phyloP scores from a whole-genome alignment of 2,797 vertebrate species.

The Sebastes diaconus region DNA sequence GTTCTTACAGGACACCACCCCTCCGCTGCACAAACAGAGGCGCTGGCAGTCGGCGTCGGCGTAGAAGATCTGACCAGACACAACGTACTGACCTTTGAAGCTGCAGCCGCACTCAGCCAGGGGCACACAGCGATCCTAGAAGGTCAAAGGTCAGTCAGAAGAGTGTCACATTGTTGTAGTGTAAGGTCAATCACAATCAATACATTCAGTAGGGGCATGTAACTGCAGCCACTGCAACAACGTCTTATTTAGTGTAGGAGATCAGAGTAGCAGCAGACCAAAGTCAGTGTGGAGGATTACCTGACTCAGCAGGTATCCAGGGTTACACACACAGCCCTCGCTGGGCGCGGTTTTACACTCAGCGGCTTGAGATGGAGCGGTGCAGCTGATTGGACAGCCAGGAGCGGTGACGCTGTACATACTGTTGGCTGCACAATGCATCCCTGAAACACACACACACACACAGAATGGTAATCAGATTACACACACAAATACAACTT shows the following conservation, averaged over 20 bases:
- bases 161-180: neutral
- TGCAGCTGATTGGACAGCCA: slow-evolving; percentile 30
- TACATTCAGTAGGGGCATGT: too few relatives aligned
- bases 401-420: slow-evolving; percentile 16
- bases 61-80: neutral
- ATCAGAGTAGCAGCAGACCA: neutral
- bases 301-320: slow-evolving; percentile 21
- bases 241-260: too few relatives aligned
- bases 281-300: neutral
- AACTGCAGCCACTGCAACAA: too few relatives aligned
- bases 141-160: neutral
- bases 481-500: neutral
- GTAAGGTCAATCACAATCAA: too few relatives aligned
- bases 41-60: neutral
- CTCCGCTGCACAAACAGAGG: neutral
- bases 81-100: neutral
- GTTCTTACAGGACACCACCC: neutral
- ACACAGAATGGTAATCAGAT: neutral
- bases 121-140: slow-evolving; percentile 21
- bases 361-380: neutral
- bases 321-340: slow-evolving; percentile 37
- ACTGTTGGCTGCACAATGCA: slow-evolving; percentile 20
- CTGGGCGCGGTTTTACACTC: slow-evolving; percentile 2
- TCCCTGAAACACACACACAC: slow-evolving; percentile 18
- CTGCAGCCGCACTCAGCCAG: slow-evolving; percentile 6